Base-by-base conservation (phyloP, 2,888 invertebrate genomes). In the Mylabris sibirica region DNA sequence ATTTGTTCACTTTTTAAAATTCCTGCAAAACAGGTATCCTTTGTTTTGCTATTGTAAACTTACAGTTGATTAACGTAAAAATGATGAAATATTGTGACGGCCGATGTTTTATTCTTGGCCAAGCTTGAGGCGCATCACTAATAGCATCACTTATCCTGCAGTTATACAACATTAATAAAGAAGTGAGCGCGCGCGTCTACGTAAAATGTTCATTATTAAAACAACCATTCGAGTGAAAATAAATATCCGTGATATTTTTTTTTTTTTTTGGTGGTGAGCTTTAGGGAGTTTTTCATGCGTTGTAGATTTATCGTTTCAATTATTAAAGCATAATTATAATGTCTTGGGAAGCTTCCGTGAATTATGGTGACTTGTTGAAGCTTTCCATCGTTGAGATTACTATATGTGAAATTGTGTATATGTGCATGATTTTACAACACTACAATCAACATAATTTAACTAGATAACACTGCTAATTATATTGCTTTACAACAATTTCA, bases 1-100 rank as follows among this genome's bases (percentile, higher is more conserved):
- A 68, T 68, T 68, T 64, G 61, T 59, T 68, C 62, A 62, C 14
- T 68, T 68, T 67, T 67, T 65, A 61, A n/a, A 64, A 64, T 64
- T 64, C 64, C 35, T 3, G 14, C 20, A 38, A 59, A 64, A 68
- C 67, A 64, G 62, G 62, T 68, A 68, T 61, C 68, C 68, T 68
- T 68, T 68, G 68, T 68, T 64, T 67, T 67, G 49, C 64, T 53
- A 60, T 61, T 64, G 53, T 60, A 60, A 60, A 44, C 26, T 24
- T 38, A 71, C 69, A 62, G 66, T 69, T 66, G 63, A 73, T 70
- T 70, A 69, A 65, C 64, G 71, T 73, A 70, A 75, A 74, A 76
- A 72, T 75, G 67, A 75, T 76, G 74, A 76, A 76, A 75, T 76
- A 76, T 76, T 75, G 75, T 74, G 75, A 76, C 73, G 73, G 74